phyloP scores from a whole-genome alignment of 1,140 invertebrate species.

The Chelonus insularis region DNA sequence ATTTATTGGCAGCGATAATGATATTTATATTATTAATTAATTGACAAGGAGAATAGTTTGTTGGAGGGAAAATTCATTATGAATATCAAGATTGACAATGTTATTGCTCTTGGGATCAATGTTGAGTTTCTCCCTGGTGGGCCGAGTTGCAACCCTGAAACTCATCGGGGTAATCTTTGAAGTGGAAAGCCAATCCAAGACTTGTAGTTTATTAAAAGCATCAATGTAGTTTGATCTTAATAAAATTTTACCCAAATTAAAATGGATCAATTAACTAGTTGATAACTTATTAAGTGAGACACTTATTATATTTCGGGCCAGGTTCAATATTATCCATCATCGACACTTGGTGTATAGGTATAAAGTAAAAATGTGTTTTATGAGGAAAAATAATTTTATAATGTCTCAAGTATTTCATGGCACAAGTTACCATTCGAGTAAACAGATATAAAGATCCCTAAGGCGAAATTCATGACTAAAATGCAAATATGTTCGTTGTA shows the following conservation, averaged over 20 bases:
- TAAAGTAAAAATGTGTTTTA: no score
- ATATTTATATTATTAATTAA: no score
- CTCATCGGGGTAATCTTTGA: constrained; percentile 15
- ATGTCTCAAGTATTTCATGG: constrained; percentile 21
- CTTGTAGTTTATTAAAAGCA: constrained; percentile 35
- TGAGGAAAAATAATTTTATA: constrained; percentile 23
- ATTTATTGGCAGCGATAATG: neutral
- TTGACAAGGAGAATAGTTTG: neutral
- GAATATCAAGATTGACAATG: constrained; percentile 2
- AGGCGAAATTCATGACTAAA: constrained; percentile 44
- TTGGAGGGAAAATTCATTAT: constrained; percentile 11
- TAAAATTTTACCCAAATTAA: constrained; percentile 48
- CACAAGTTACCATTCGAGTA: constrained; percentile 27
- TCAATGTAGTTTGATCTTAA: constrained; percentile 36
- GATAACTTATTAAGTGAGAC: constrained; percentile 38
- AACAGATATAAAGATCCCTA: constrained; percentile 39
- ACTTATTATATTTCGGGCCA: no score
- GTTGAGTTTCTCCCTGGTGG: neutral
- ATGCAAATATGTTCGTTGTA: constrained; percentile 45
- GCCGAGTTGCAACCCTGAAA: neutral
- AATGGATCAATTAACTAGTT: constrained; percentile 39
- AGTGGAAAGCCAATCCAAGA: constrained; percentile 30
- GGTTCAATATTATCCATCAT: no score
- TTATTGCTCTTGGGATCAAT: constrained; percentile 14
- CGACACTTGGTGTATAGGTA: no score